These are phyloP conservation scores for Glossosoma conforme DNA, from an alignment of 1,140 invertebrate genomes.

Conservation along the genomic window DNA sequence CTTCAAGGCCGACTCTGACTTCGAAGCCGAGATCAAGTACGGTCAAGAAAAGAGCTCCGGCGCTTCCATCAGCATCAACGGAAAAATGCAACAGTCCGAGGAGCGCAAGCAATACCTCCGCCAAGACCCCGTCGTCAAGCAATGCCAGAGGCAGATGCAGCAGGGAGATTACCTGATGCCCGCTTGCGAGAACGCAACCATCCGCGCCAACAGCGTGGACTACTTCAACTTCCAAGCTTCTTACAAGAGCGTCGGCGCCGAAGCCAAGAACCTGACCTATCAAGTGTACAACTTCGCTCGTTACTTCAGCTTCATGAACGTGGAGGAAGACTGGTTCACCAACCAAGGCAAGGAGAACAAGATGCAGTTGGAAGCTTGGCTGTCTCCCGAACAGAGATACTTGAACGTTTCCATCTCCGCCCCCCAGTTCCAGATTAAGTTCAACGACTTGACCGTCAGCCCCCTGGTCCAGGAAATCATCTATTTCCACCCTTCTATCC, in stretches of 20 bases:
- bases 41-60: slow-evolving; percentile 36
- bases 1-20: slow-evolving; percentile 43
- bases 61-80: slow-evolving; percentile 44
- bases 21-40: slow-evolving; percentile 47
- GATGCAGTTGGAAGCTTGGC: slow-evolving; percentile 42
- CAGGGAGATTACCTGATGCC: slow-evolving; percentile 49
- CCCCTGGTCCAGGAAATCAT: slow-evolving; percentile 26
- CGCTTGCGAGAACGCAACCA: slow-evolving; percentile 51
- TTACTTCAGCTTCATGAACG: slow-evolving; percentile 35
- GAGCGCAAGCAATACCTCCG: slow-evolving; percentile 47
- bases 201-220: slow-evolving; percentile 48
- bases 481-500: slow-evolving; percentile 43
- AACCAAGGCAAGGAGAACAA: slow-evolving; percentile 37
- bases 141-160: slow-evolving; percentile 50
- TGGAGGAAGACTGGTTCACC: slow-evolving; percentile 37
- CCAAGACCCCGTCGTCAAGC: slow-evolving; percentile 36
- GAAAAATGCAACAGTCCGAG: slow-evolving; percentile 45
- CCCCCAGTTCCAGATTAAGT: slow-evolving; percentile 37
- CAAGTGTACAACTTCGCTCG: slow-evolving; percentile 38
- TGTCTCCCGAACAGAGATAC: slow-evolving; percentile 38
- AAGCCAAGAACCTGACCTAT: slow-evolving; percentile 34
- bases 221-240: slow-evolving; percentile 40
- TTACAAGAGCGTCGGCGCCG: slow-evolving; percentile 44
- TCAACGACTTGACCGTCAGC: slow-evolving; percentile 41
- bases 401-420: slow-evolving; percentile 44